Percentiles rank a stretch among this genome's conserved stretches.
Evolutionary conservation across 1,140 invertebrate genomes (phyloP).

Genomic region (Drosophila elegans): DNA sequence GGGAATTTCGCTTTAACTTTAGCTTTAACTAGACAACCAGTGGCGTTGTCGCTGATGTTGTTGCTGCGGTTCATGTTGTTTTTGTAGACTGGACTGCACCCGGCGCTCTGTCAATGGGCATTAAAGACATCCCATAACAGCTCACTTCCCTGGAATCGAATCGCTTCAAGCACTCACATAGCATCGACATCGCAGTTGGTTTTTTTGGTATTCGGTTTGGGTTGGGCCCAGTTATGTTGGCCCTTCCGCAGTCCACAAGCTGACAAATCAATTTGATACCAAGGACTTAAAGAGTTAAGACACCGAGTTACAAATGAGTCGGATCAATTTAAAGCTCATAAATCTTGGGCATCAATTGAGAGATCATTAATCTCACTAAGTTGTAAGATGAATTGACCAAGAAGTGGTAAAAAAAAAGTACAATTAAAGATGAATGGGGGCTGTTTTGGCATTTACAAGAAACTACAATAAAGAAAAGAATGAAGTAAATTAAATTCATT

Average conservation of each 20-base stretch:
- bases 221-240: neutral
- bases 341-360: constrained; percentile 56
- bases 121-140: constrained; percentile 69
- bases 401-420: neutral
- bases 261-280: constrained; percentile 71
- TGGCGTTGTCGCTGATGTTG: constrained; percentile 42
- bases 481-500: no score
- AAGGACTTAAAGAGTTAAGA: constrained; percentile 32
- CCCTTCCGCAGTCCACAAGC: constrained; percentile 20
- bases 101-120: constrained; percentile 75
- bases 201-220: constrained; percentile 13
- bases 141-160: constrained; percentile 68
- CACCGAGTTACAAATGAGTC: constrained; percentile 61
- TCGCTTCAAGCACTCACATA: constrained; percentile 23
- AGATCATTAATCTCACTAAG: constrained; percentile 55
- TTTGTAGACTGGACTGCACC: constrained; percentile 31
- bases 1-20: constrained; percentile 69
- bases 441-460: no score
- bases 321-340: constrained; percentile 64
- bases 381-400: constrained; percentile 3
- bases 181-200: constrained; percentile 22
- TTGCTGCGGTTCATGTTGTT: constrained; percentile 9
- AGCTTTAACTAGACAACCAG: constrained; percentile 47
- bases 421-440: neutral
- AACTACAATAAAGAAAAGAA: no score